Base-by-base conservation (phyloP, 2,888 invertebrate species). In the Brachylomia viminalis region DNA sequence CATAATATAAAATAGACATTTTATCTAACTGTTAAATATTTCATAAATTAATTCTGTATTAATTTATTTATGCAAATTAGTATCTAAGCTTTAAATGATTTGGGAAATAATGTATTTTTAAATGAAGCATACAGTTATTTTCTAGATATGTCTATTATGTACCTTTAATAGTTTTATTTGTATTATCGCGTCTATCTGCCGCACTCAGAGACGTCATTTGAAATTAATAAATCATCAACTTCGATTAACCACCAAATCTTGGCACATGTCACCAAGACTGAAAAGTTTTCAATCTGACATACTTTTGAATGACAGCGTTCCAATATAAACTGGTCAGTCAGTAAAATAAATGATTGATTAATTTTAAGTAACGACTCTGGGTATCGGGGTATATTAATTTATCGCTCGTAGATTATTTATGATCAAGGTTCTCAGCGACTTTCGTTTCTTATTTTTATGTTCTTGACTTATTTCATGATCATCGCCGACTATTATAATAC, bases 11-110 rank as follows among this genome's bases (percentile, higher is more conserved):
- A 78, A 71, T 81, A 84, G 69, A 67, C 72, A 42, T 73, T 71
- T 73, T 73, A 75, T 59, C 73, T 84, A 65, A 56, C 56, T 80
- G 81, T 84, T 77, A 61, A 61, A 79, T 79, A 62, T 67, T 70
- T 68, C 15, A 70, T 65, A 78, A 30, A 69, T 80, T 23, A n/a
- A n/a, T n/a, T 73, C 42, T 84, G 68, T 77, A 74, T 54, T 69
- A 15, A 65, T 73, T 69, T 72, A 82, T 75, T 66, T 80, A 62
- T 42, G 72, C 71, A 69, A 65, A 72, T 56, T 74, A 84, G 66
- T 52, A 33, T 42, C 7, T 77, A 84, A 83, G 81, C 72, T 84
- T 61, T 38, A 74, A 58, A 66, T 81, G 15, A 49, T 75, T 84
- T 84, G 30, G 62, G 27, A 75, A 45, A 47, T 56, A 64, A 45